Evolutionary conservation across 2,113 vertebrate genomes (phyloP).

Genomic region (Lota lota): DNA sequence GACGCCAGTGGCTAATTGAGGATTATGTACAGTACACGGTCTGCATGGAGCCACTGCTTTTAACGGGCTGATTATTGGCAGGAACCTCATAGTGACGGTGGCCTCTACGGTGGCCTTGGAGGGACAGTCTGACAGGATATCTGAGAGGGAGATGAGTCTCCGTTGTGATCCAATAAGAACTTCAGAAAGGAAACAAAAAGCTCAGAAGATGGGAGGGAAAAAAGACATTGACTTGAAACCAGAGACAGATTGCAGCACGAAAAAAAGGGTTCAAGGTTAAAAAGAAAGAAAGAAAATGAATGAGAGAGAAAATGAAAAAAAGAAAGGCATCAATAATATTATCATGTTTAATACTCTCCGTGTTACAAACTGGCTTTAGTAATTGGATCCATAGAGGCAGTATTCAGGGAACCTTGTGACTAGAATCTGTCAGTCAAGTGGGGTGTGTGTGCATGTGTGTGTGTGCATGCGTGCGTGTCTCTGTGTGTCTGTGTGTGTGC

Average conservation of each 20-base stretch:
- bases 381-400: slow-evolving; percentile 41
- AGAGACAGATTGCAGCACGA: slow-evolving; percentile 12
- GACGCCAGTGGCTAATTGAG: slow-evolving; percentile 67
- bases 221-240: neutral
- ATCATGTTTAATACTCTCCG: slow-evolving; percentile 60
- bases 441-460: neutral
- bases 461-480: neutral
- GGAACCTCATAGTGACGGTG: slow-evolving; percentile 62
- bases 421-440: slow-evolving; percentile 19
- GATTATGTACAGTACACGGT: slow-evolving; percentile 69
- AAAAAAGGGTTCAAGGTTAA: slow-evolving; percentile 30
- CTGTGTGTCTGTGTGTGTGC: slow-evolving; percentile 6
- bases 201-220: slow-evolving; percentile 31
- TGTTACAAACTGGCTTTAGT: slow-evolving; percentile 36
- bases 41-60: slow-evolving; percentile 64
- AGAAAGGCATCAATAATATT: slow-evolving; percentile 42
- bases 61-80: slow-evolving; percentile 76
- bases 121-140: slow-evolving; percentile 59
- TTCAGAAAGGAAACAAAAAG: slow-evolving; percentile 63
- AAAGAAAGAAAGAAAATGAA: too few relatives aligned
- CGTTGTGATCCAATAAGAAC: slow-evolving; percentile 62
- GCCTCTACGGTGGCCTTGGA: slow-evolving; percentile 54
- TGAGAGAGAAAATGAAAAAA: neutral
- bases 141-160: slow-evolving; percentile 58
- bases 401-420: slow-evolving; percentile 11